phyloP scores from a whole-genome alignment of 2,888 invertebrate genomes.

The Chymomyza caudatula region DNA sequence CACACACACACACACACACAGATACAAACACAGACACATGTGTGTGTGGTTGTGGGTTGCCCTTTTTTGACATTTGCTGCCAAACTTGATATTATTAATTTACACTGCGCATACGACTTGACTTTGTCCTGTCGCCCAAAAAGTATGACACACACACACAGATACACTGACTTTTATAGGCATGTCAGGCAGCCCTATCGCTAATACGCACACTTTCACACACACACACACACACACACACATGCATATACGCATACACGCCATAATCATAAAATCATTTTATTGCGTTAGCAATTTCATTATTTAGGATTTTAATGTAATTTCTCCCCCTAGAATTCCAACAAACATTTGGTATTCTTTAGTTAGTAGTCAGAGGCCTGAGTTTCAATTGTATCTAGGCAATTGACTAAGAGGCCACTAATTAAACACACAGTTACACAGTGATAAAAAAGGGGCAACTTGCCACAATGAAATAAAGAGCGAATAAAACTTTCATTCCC shows the following conservation, averaged over 20 bases:
- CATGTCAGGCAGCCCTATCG: too few relatives aligned
- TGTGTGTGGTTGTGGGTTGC: conserved; percentile 24
- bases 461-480: neutral
- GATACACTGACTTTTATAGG: too few relatives aligned
- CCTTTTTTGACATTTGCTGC: conserved; percentile 61
- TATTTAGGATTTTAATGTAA: conserved; percentile 67
- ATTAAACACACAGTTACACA: conserved; percentile 22
- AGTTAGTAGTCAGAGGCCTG: neutral
- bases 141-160: neutral
- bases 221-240: conserved; percentile 40
- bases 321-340: conserved; percentile 44
- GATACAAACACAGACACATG: conserved; percentile 35
- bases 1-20: conserved; percentile 7
- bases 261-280: conserved; percentile 67
- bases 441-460: neutral
- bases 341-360: neutral
- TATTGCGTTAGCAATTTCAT: conserved; percentile 66
- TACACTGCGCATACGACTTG: conserved; percentile 34
- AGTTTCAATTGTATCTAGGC: neutral
- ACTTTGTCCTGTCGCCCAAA: neutral
- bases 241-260: conserved; percentile 4
- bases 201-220: conserved; percentile 8
- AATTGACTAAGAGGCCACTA: conserved; percentile 32
- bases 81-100: conserved; percentile 66
- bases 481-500: conserved; percentile 2